A percentile compares a stretch with the other conserved stretches of the same genome.
Evolutionary conservation across 2,888 invertebrate species (phyloP).

Genomic region (Copidosoma aretas): DNA sequence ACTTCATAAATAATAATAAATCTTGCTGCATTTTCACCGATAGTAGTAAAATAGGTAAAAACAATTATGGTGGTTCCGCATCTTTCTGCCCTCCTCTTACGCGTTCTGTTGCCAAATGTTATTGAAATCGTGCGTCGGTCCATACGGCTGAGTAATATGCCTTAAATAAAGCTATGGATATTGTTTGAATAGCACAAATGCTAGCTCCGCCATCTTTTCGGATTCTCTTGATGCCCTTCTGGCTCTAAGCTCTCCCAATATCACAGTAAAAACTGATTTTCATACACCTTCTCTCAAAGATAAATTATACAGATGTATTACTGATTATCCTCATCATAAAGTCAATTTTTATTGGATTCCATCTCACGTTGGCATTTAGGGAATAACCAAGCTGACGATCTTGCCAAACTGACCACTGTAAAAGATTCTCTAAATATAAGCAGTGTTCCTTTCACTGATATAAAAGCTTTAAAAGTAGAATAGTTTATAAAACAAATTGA

Average conservation of each 20-base stretch:
- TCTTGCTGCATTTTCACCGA: neutral
- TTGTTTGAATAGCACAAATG: neutral
- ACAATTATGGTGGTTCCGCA: neutral
- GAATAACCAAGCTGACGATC: neutral
- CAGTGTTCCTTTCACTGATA: too few relatives aligned
- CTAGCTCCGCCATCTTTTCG: neutral
- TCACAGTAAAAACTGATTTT: neutral
- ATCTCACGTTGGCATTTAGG: neutral
- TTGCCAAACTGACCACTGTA: too few relatives aligned
- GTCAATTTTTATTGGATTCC: slow-evolving; percentile 1
- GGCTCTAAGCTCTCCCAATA: too few relatives aligned
- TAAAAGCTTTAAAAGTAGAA: too few relatives aligned
- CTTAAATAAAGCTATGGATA: neutral
- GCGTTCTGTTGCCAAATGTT: neutral
- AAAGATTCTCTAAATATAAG: too few relatives aligned
- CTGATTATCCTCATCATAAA: too few relatives aligned
- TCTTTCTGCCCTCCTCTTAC: neutral
- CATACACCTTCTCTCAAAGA: neutral
- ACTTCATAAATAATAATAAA: neutral
- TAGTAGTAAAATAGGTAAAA: neutral
- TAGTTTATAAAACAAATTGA: too few relatives aligned
- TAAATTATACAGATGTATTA: neutral
- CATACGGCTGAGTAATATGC: neutral
- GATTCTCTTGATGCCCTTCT: neutral
- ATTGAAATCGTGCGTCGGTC: neutral